Percentiles rank a stretch among this genome's conserved stretches.
Conservation (phyloP, 2,113 vertebrate genomes). For the Octodon degus region DNA sequence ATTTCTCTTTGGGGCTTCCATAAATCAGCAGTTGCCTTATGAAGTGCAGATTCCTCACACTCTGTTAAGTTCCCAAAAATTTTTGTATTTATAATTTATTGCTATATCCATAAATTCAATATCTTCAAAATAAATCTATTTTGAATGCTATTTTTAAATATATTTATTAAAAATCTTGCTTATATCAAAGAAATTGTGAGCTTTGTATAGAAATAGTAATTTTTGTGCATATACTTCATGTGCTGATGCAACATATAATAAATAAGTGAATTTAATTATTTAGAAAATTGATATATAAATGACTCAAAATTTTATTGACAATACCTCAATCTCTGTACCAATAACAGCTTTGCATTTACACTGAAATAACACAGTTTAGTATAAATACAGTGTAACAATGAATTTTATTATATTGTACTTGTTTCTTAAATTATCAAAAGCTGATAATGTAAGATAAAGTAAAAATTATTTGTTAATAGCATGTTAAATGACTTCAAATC, state of each 20-base stretch:
- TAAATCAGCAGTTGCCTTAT: conserved; percentile 33
- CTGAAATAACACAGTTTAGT: neutral
- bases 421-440: neutral
- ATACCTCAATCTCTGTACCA: neutral
- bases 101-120: neutral
- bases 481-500: neutral
- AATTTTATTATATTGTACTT: neutral
- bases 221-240: neutral
- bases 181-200: conserved; percentile 36
- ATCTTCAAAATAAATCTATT: conserved; percentile 25
- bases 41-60: neutral
- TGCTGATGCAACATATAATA: neutral
- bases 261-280: neutral
- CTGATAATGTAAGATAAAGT: neutral
- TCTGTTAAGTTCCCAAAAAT: neutral
- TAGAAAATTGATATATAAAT: neutral
- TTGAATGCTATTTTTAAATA: conserved; percentile 50
- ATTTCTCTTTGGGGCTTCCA: neutral
- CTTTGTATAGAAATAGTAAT: neutral
- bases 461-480: neutral
- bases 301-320: neutral
- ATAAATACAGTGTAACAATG: neutral
- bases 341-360: neutral
- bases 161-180: neutral
- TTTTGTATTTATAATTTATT: conserved; percentile 19